These are phyloP conservation scores for Indicator indicator DNA, from an alignment of 2,113 vertebrate species.

Conservation along the genomic window DNA sequence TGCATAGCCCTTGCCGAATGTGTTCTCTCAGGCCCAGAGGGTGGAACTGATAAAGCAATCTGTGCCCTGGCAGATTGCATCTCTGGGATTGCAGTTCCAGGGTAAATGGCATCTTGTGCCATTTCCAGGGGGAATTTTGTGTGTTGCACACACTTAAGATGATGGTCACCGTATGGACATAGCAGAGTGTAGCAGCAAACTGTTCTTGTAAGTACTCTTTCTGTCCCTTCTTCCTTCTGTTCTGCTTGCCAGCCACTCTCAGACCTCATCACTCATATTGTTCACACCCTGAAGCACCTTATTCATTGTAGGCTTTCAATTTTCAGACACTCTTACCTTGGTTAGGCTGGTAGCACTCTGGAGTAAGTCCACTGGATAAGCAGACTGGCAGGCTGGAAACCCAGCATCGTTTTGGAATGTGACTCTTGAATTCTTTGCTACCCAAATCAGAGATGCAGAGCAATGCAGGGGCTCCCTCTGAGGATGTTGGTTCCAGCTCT, in stretches of 20 bases:
- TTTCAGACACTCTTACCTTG: not conserved
- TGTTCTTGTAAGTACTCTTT: not conserved
- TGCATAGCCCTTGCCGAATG: not conserved
- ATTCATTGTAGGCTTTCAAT: not conserved
- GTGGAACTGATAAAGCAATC: not conserved
- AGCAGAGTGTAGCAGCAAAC: not conserved
- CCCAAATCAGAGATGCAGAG: not conserved
- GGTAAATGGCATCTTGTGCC: not conserved
- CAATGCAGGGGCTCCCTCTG: not conserved
- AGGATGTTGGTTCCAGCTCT: not conserved
- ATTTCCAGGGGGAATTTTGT: constrained; percentile 9
- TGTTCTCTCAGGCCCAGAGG: not conserved
- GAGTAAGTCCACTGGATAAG: not conserved
- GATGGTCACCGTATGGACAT: not conserved
- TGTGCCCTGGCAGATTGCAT: not conserved
- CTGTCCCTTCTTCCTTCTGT: not conserved
- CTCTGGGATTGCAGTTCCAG: not conserved
- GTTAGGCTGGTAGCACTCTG: not conserved
- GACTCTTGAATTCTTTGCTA: not conserved
- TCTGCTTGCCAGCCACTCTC: not conserved
- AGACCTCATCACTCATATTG: not conserved
- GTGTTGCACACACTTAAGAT: not conserved
- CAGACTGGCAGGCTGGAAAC: not conserved
- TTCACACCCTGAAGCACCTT: not conserved
- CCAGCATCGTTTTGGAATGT: not conserved